phyloP scores from a whole-genome alignment of 2,113 vertebrate species.

The Sardina pilchardus region DNA sequence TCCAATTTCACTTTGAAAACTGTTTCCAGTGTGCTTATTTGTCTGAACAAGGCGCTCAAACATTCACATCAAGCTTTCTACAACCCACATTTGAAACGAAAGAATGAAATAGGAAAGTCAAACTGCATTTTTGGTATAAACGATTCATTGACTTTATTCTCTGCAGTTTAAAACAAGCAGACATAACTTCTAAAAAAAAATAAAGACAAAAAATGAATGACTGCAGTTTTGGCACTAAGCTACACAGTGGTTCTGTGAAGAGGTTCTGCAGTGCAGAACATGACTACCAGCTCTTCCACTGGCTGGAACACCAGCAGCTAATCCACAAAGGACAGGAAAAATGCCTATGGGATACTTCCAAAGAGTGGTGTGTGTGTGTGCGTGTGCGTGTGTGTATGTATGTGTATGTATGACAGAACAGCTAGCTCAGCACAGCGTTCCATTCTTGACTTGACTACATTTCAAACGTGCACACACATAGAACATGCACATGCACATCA shows the following conservation, averaged over 20 bases:
- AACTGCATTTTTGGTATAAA: conserved; percentile 72
- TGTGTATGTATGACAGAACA: conserved; percentile 18
- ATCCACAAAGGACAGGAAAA: not conserved
- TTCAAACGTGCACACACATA: conserved; percentile 33
- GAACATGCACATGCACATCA: conserved; percentile 11
- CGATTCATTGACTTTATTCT: conserved; percentile 77
- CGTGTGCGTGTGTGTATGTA: not conserved
- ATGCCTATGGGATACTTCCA: not conserved
- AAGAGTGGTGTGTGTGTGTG: not conserved
- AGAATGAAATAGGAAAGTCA: not conserved
- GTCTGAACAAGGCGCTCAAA: not conserved
- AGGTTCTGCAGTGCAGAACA: conserved; percentile 53
- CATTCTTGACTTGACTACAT: conserved; percentile 20
- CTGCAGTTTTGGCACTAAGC: conserved; percentile 79
- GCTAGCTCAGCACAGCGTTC: conserved; percentile 15
- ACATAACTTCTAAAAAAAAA: conserved; percentile 75
- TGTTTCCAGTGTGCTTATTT: not conserved
- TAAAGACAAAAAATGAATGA: conserved; percentile 44
- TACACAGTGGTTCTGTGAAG: conserved; percentile 66
- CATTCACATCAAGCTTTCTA: not conserved
- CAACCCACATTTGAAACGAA: not conserved
- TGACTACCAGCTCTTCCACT: conserved; percentile 45
- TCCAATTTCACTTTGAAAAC: not conserved
- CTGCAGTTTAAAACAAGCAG: conserved; percentile 68
- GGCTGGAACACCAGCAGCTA: not conserved